Evolutionary conservation across 64 coral and sea anemone species (phyloP), one percentile per base, ranked within the genome.

Genomic region (Pocillopora damicornis): DNA sequence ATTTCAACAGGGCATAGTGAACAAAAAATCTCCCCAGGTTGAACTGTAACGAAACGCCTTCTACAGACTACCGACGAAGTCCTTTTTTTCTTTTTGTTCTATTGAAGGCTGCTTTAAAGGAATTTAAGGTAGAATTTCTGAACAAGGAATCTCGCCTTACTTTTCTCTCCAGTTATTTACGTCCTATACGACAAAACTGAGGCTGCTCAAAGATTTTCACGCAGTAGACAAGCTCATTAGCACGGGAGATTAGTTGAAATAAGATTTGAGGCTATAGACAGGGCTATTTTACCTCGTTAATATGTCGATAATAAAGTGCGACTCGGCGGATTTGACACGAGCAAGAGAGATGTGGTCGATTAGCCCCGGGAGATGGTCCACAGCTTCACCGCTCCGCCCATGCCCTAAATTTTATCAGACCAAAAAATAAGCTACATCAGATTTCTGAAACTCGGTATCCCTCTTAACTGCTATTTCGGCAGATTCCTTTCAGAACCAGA

Each of bases 191-290:
- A 26, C 14, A 37, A 85, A 72, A 37, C 72, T 42, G 35, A 23
- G 5, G 64, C 63, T 72, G 20, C 23, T 57, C 17, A 25, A 37
- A 9, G 60, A 81, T 81, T 63, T 59, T 37, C 62, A 18, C 68
- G 4, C 67, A 71, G 61, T 63, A 63, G 67, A 71, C 67, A 57
- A 71, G 45, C 65, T 85, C 51, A 71, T 73, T 85, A 72, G 18
- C 42, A 72, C 51, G 57, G 67, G 4, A 85, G 81, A 65, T 85
- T 85, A 85, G 18, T 56, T 85, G 63, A 65, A 30, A 73, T 18
- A 42, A 72, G 81, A 67, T 83, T 83, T 67, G 34, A 42, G 36
- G 62, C 35, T 12, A 83, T 68, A 85, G 62, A 83, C 37, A 18
- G 81, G 26, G 63, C 63, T 84, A 22, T 85, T 85, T 67, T 22